These are phyloP conservation scores for Holothuria scabra DNA, from an alignment of 53 echinoderm and acorn worm species.

Conservation along the genomic window DNA sequence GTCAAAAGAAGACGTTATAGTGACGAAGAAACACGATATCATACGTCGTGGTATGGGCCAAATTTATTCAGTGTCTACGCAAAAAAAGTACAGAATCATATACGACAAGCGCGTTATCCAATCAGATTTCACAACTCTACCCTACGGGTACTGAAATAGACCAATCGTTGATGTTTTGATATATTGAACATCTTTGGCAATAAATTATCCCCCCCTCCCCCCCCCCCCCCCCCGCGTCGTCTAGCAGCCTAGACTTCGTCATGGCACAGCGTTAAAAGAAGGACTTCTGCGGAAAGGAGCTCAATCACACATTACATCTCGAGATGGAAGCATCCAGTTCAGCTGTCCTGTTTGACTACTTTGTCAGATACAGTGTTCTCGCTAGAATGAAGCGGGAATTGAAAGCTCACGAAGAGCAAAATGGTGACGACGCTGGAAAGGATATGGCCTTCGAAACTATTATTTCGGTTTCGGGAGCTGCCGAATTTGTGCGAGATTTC, in stretches of 20 bases:
- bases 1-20: conserved; percentile 11
- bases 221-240: too few relatives aligned
- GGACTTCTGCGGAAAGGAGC: too few relatives aligned
- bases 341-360: too few relatives aligned
- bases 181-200: too few relatives aligned
- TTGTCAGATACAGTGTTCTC: background rate
- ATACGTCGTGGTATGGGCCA: background rate
- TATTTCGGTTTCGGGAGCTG: background rate
- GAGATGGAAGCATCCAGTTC: too few relatives aligned
- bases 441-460: background rate
- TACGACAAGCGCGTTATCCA: conserved; percentile 51
- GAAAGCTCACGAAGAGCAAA: background rate
- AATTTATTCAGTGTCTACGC: background rate
- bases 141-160: conserved; percentile 29
- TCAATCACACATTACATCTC: too few relatives aligned
- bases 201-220: too few relatives aligned
- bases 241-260: too few relatives aligned
- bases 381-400: background rate
- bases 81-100: conserved; percentile 36
- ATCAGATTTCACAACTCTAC: background rate
- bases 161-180: background rate
- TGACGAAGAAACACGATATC: background rate
- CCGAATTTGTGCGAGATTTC: background rate
- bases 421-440: background rate
- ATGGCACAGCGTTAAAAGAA: too few relatives aligned